Evolutionary conservation across 92 coral and sea anemone genomes (phyloP), one percentile per base, ranked within the genome.

Genomic region (Porites lobata): DNA sequence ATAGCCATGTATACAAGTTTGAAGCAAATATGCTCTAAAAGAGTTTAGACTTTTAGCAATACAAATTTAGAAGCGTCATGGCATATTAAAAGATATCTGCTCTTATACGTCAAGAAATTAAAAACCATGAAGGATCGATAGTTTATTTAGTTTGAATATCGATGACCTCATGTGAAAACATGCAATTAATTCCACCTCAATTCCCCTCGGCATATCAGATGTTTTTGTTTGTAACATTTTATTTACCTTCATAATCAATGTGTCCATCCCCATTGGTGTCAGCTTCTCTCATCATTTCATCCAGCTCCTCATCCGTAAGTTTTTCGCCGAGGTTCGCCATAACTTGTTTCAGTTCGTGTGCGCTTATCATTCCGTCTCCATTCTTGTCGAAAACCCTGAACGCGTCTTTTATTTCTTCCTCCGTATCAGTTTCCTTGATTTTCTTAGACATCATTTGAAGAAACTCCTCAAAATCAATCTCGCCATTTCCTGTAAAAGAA

Each of bases 211-310:
- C 4, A 4, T 38, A 38, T 38, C 47, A 38, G 47, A 38, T 38
- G 47, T 38, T 38, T 38, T 38, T 38, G 47, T 5, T 38, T 38
- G 47, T 14, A 56, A 56, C 15, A 9, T 0, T 56, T 56, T 56
- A 10, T 56, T 54, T 63, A 95, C 98, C 98, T 61, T 95, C 87
- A 73, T 71, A 95, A 43, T 95, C 94, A 18, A 95, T 95, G 81
- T 90, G 96, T 11, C 98, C 98, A 84, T 95, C 98, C 24, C 98
- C 98, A 83, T 95, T 93, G n/a, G 93, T 75, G 70, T 95, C 98
- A 0, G 99, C 99, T 77, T 96, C 97, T 70, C 94, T 82, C 58
- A 96, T 94, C 93, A 96, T 95, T 70, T 94, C 97, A 67, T 96
- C 96, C n/a, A 96, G 81, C 56, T 96, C 99, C 32, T 96, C 99